Evolutionary conservation across 2,113 vertebrate species (phyloP), one percentile per base, ranked within the genome.

Genomic region (Gobiocypris rarus): DNA sequence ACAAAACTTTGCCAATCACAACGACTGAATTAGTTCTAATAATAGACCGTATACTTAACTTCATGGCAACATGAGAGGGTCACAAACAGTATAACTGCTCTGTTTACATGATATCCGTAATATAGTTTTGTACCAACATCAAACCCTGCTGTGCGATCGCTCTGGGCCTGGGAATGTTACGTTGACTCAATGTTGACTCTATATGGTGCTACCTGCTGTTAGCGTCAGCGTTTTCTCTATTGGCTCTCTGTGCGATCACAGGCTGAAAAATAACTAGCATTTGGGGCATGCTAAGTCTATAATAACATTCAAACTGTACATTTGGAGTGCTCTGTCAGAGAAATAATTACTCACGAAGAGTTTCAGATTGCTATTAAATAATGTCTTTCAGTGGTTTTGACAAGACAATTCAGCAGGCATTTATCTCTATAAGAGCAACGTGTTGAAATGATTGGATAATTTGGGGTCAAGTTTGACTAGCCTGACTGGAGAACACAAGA

Each of bases 201-300:
- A 83, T 71, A 78, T 52, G 54, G 69, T 65, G 58, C 52, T 81
- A 79, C 83, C 82, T 75, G 82, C 79, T 70, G 79, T 76, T 75
- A 79, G 65, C 43, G 9, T 11, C 70, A 56, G 85, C 87, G 74
- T 41, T 71, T 48, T 28, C 76, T 38, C 28, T 79, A 56, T 65
- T 76, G 81, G 45, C 63, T 81, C 48, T 75, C 45, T 45, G 69
- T 71, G n/a, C 43, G 22, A 81, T 85, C 78, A 61, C 41, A 43
- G 50, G 28, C 38, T 77, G 65, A 85, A 85, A 65, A 77, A 83
- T 74, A 38, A 74, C 28, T 22, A 69, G 17, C 34, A 28, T 48
- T 45, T 79, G n/a, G 48, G 22, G 69, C 70, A 69, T 41, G 70
- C 31, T 84, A 26, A 24, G 22, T n/a, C 22, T 14, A 45, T 24